Base-by-base conservation (phyloP, 2,797 vertebrate genomes). In the Masticophis lateralis region DNA sequence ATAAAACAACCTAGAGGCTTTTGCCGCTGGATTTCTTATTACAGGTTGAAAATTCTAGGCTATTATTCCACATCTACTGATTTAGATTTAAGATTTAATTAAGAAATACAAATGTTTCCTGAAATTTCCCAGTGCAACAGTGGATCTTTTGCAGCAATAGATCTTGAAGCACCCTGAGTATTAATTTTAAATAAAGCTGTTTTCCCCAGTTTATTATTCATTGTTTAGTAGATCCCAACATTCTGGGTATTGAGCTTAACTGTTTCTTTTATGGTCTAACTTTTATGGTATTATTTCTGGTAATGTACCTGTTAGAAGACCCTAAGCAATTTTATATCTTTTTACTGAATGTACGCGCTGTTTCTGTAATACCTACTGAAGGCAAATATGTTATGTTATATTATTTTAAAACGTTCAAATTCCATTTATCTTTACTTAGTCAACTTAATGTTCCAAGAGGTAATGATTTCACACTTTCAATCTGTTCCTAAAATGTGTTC, bases 151-250 rank as follows among this genome's bases (percentile, higher is more conserved):
- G 0, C 56, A 83, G 18, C 0, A 0, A 2, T 60, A 25, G 22
- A 4, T 37, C 60, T 25, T 12, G 16, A 57, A 91, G 59, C 13
- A 92, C 7, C 83, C 53, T n/a, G 4, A 7, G 11, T 51, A 13
- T 93, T 90, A 53, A 74, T 90, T 2, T 83, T 4, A 11, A 93
- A 69, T 1, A 87, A 0, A 22, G 3, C 69, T 94, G 69, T 59
- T 92, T 92, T 32, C 53, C 92, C 12, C 10, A 63, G 57, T 20
- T 60, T 32, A 6, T 1, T 61, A 10, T 69, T 37, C 28, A 8
- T 55, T 91, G 51, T 95, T 93, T 79, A 94, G 14, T 18, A 94
- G 28, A 92, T 83, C 28, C 91, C 43, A 95, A n/a, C 25, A 87
- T 88, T 94, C 11, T 5, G 59, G 61, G 11, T 25, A 4, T 87